phyloP scores from a whole-genome alignment of 1,140 invertebrate genomes.

The Drosophila lacertosa region DNA sequence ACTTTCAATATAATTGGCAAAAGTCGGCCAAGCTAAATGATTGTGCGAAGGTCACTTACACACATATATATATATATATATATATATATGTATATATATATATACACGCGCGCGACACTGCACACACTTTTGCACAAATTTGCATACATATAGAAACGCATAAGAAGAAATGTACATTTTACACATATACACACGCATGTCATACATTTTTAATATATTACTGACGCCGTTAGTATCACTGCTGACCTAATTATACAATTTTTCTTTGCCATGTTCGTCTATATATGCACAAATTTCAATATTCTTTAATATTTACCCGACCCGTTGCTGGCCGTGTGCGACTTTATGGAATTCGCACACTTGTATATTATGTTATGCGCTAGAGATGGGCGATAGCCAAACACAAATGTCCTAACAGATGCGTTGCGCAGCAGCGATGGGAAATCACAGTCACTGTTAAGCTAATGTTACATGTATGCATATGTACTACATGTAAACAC shows the following conservation, averaged over 20 bases:
- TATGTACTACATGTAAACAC: not conserved
- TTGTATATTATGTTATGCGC: constrained; percentile 29
- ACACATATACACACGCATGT: constrained; percentile 14
- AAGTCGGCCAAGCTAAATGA: constrained; percentile 53
- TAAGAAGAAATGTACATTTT: constrained; percentile 21
- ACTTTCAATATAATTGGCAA: constrained; percentile 58
- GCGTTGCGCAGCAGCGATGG: not conserved
- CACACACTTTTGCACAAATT: no score
- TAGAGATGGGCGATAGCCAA: constrained; percentile 18
- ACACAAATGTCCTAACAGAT: not conserved
- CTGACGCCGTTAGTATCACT: constrained; percentile 11
- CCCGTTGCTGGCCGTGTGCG: constrained; percentile 37
- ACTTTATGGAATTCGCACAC: constrained; percentile 48
- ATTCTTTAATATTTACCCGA: constrained; percentile 50
- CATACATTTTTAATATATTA: constrained; percentile 23
- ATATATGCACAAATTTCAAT: constrained; percentile 14
- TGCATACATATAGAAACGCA: constrained; percentile 15
- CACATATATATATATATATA: no score
- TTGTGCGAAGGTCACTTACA: constrained; percentile 68
- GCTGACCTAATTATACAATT: constrained; percentile 38
- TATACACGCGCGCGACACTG: no score
- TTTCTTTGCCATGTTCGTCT: constrained; percentile 1
- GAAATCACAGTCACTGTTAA: constrained; percentile 9
- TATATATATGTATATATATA: no score
- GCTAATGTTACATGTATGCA: not conserved